These are phyloP conservation scores for Cliona cf. orientalis DNA, from an alignment of 37 sponge, comb jelly and placozoan genomes.

Conservation along the genomic window DNA sequence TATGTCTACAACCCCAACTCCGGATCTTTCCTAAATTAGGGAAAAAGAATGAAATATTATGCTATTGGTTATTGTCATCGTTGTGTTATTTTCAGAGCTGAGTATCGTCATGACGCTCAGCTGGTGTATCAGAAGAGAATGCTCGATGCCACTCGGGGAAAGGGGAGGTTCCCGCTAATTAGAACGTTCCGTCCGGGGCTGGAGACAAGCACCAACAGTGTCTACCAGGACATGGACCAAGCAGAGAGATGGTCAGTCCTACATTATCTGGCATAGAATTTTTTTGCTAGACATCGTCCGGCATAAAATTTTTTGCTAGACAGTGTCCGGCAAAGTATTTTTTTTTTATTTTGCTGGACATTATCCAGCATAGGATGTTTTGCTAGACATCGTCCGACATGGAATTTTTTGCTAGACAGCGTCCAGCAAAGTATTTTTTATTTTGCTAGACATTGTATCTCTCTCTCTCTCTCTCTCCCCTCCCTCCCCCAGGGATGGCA, in stretches of 20 bases:
- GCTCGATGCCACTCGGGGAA: conserved; percentile 71
- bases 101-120: conserved; percentile 77
- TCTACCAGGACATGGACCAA: conserved; percentile 79
- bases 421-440: not conserved
- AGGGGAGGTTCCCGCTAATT: conserved; percentile 72
- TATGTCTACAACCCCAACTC: not conserved
- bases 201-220: conserved; percentile 85
- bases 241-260: conserved; percentile 73
- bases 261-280: no score
- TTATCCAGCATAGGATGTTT: not conserved
- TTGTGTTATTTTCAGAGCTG: conserved; percentile 43
- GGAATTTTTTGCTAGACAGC: not conserved
- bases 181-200: conserved; percentile 70
- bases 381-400: not conserved
- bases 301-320: no score
- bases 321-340: no score
- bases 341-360: not conserved
- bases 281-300: no score
- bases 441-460: not conserved
- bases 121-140: conserved; percentile 65
- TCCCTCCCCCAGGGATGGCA: conserved; percentile 36
- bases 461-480: not conserved
- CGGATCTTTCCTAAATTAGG: no score
- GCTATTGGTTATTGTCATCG: no score
- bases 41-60: no score